phyloP scores from a whole-genome alignment of 2,113 vertebrate species.

The Phylloscopus trochilus region DNA sequence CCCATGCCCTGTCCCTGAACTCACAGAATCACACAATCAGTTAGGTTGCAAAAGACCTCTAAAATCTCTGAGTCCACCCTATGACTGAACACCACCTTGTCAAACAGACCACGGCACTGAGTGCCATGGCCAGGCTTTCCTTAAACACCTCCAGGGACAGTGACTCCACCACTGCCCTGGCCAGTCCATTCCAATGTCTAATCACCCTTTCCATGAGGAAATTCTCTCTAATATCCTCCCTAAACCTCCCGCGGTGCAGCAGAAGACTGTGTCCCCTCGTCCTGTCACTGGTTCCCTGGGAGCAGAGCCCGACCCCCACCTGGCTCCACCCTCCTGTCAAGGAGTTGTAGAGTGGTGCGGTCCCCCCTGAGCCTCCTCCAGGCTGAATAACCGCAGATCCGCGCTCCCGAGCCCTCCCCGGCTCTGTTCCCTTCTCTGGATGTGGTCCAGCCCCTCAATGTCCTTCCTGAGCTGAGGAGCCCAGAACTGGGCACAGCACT shows the following conservation, averaged over 20 bases:
- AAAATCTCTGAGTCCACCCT: background rate
- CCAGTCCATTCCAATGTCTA: background rate
- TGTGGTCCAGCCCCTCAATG: background rate
- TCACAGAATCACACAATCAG: background rate
- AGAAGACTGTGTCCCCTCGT: background rate
- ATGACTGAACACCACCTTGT: background rate
- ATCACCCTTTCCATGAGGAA: background rate
- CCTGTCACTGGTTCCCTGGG: background rate
- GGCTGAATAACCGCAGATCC: background rate
- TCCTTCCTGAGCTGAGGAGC: background rate
- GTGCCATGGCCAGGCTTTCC: background rate
- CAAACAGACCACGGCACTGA: background rate
- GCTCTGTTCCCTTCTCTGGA: background rate
- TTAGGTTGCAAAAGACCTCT: background rate
- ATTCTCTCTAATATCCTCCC: background rate
- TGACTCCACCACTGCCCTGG: too few species aligned
- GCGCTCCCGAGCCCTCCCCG: background rate
- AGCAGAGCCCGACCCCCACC: background rate
- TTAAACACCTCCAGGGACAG: background rate
- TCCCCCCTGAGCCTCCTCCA: background rate
- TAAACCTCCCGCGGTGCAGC: rapidly evolving
- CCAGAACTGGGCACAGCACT: background rate
- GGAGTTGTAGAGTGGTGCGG: background rate
- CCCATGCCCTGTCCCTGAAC: background rate
- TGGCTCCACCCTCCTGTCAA: background rate